Evolutionary conservation across 2,113 vertebrate species (phyloP).

Genomic region (Mirza zaza): DNA sequence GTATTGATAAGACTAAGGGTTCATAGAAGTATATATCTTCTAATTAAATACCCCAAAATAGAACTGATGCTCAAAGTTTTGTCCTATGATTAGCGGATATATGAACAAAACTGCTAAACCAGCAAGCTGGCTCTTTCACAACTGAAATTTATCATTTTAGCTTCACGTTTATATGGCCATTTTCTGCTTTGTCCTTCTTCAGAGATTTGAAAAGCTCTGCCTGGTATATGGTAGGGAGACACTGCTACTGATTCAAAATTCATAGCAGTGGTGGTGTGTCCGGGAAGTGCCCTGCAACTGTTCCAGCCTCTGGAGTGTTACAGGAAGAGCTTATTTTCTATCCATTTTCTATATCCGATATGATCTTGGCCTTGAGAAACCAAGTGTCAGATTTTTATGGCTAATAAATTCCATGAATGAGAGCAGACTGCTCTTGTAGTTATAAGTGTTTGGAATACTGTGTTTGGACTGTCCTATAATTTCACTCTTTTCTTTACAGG

Average conservation of each 20-base stretch:
- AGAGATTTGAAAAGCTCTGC: slow-evolving; percentile 21
- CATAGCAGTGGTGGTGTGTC: neutral
- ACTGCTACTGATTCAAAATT: slow-evolving; percentile 37
- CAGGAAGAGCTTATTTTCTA: neutral
- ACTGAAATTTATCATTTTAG: slow-evolving; percentile 11
- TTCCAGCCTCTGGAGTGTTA: neutral
- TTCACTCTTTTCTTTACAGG: neutral
- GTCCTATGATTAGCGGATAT: neutral
- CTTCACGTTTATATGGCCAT: neutral
- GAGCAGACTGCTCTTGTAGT: neutral
- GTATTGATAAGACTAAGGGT: neutral
- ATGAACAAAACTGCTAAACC: slow-evolving; percentile 9
- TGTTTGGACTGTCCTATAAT: neutral
- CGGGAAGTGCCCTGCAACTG: neutral
- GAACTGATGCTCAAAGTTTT: neutral
- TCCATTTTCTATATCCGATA: neutral
- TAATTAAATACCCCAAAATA: neutral
- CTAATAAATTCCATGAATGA: slow-evolving; percentile 36
- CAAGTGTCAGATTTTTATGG: slow-evolving; percentile 39
- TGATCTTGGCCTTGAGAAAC: slow-evolving; percentile 44
- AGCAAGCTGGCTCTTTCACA: slow-evolving; percentile 10
- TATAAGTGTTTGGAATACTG: neutral
- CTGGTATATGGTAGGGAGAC: neutral
- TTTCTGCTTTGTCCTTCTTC: slow-evolving; percentile 42
- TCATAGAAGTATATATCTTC: neutral